Conservation (phyloP, 2,888 invertebrate species). For the Spilosoma lubricipeda region DNA sequence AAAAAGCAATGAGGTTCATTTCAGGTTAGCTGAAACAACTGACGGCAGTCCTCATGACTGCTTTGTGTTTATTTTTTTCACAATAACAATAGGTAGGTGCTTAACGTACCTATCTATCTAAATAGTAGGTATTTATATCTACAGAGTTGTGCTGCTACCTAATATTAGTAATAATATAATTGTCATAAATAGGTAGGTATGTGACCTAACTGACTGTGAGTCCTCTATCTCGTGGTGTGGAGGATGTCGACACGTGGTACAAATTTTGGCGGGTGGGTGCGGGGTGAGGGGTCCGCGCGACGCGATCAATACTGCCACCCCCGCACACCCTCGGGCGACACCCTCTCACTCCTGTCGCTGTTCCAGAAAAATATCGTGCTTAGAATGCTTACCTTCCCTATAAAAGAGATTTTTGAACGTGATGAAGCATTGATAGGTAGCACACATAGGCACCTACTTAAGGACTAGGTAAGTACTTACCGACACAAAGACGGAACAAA, state of each 20-base stretch:
- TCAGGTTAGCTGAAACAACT: too few relatives aligned
- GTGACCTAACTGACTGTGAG: background rate
- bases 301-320: conserved; percentile 69
- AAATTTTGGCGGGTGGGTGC: conserved; percentile 43
- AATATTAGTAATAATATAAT: too few relatives aligned
- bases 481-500: too few relatives aligned
- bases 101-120: too few relatives aligned
- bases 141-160: too few relatives aligned
- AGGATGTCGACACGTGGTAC: conserved; percentile 12
- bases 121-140: too few relatives aligned
- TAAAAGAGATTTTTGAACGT: background rate
- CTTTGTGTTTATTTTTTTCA: too few relatives aligned
- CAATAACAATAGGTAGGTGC: too few relatives aligned
- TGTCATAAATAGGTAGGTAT: too few relatives aligned
- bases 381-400: conserved; percentile 22
- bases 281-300: conserved; percentile 50
- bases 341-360: conserved; percentile 45
- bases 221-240: background rate
- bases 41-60: too few relatives aligned
- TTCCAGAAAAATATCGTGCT: conserved; percentile 52
- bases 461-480: background rate
- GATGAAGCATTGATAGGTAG: background rate
- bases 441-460: background rate
- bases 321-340: conserved; percentile 51
- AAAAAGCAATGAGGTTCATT: too few relatives aligned